Evolutionary conservation across 1,140 invertebrate species (phyloP).

Genomic region (Drosophila obscura): DNA sequence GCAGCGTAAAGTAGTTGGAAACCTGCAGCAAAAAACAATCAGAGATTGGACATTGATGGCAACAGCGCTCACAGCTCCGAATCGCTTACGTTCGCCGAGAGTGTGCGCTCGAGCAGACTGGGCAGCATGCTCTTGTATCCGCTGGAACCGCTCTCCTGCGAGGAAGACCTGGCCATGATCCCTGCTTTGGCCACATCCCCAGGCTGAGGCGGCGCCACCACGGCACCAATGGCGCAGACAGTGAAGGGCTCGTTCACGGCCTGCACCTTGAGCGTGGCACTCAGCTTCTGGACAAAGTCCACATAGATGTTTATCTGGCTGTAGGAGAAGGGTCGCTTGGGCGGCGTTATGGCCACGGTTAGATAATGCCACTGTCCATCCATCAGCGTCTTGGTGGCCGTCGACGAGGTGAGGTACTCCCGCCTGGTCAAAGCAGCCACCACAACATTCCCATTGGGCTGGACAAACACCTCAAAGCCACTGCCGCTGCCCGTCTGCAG

Average conservation of each 20-base stretch:
- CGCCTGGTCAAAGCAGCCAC: slow-evolving; percentile 86
- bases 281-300: slow-evolving; percentile 86
- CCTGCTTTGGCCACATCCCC: slow-evolving; percentile 41
- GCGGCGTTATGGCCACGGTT: slow-evolving; percentile 86
- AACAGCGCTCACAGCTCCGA: background rate
- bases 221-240: slow-evolving; percentile 85
- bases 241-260: slow-evolving; percentile 86
- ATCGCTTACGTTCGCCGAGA: slow-evolving; percentile 75
- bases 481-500: slow-evolving; percentile 85
- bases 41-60: background rate
- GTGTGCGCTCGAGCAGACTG: slow-evolving; percentile 77
- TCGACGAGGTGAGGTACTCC: slow-evolving; percentile 85
- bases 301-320: slow-evolving; percentile 87
- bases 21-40: slow-evolving; percentile 64
- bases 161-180: slow-evolving; percentile 59
- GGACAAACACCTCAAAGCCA: slow-evolving; percentile 87
- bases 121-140: slow-evolving; percentile 80
- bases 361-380: slow-evolving; percentile 87
- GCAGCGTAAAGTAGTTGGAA: slow-evolving; percentile 84
- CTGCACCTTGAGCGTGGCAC: slow-evolving; percentile 86
- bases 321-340: slow-evolving; percentile 87
- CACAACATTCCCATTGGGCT: slow-evolving; percentile 85
- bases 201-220: slow-evolving; percentile 51
- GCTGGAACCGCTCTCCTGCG: slow-evolving; percentile 58
- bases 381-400: slow-evolving; percentile 84